A percentile compares a stretch with the other conserved stretches of the same genome.
Evolutionary conservation across 2,113 vertebrate species (phyloP).

Genomic region (Odocoileus hemionus): DNA sequence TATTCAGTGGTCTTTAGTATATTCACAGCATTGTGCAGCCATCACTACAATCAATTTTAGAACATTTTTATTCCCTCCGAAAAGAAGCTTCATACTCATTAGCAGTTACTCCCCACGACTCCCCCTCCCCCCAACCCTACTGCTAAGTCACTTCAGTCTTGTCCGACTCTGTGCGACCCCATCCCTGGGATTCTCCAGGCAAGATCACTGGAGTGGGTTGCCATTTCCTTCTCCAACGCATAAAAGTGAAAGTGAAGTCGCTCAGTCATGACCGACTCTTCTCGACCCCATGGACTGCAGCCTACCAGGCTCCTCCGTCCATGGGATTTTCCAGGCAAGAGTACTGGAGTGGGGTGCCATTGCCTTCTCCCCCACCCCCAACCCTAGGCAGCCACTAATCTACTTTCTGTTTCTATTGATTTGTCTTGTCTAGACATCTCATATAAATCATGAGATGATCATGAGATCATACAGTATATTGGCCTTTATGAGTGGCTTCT

Average conservation of each 20-base stretch:
- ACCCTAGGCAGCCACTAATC: neutral
- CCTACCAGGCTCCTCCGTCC: too few species aligned
- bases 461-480: neutral
- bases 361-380: neutral
- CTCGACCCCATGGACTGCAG: too few species aligned
- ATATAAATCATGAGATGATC: neutral
- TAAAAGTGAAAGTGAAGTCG: too few species aligned
- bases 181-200: too few species aligned
- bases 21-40: neutral
- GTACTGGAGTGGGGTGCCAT: too few species aligned
- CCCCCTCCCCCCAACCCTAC: neutral
- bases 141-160: too few species aligned
- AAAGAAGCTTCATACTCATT: constrained; percentile 2
- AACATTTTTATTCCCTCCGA: neutral
- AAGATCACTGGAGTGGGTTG: too few species aligned
- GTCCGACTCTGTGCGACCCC: too few species aligned
- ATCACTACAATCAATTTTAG: neutral
- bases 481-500: neutral
- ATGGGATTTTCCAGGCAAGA: too few species aligned
- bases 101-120: neutral
- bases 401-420: neutral
- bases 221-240: too few species aligned
- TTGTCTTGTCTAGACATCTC: neutral
- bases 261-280: too few species aligned
- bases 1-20: neutral